Conservation (phyloP, 2,113 vertebrate species). For the Peromyscus leucopus region DNA sequence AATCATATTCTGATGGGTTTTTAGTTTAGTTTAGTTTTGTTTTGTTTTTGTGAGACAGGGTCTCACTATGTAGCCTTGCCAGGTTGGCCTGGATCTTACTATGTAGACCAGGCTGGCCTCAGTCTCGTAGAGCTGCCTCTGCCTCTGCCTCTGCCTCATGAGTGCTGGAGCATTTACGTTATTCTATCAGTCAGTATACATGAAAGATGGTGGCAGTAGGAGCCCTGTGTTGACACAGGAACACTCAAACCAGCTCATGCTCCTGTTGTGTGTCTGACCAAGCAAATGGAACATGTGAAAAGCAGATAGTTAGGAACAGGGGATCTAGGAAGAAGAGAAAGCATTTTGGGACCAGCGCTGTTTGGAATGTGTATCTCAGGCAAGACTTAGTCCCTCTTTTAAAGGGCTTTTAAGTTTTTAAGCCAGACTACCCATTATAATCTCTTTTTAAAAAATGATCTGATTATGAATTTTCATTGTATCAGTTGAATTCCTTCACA, state of each 20-base stretch:
- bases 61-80: not conserved
- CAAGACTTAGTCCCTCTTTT: not conserved
- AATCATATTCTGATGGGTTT: not conserved
- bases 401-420: not conserved
- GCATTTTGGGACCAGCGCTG: not conserved
- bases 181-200: not conserved
- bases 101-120: not conserved
- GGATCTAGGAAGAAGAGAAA: not conserved
- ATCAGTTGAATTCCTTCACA: not conserved
- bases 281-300: not conserved
- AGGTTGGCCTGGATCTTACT: not conserved
- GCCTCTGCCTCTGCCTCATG: not conserved
- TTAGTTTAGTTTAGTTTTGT: not conserved
- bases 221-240: not conserved
- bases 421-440: not conserved
- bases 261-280: not conserved
- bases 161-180: not conserved
- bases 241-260: not conserved
- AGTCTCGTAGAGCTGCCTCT: not conserved
- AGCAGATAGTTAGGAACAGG: not conserved
- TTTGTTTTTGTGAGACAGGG: not conserved
- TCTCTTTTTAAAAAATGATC: conserved; percentile 45
- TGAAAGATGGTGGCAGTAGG: not conserved
- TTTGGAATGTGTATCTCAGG: not conserved
- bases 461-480: not conserved